These are phyloP conservation scores for Cyanoramphus novaezelandiae DNA, from an alignment of 2,113 vertebrate genomes.

Conservation along the genomic window DNA sequence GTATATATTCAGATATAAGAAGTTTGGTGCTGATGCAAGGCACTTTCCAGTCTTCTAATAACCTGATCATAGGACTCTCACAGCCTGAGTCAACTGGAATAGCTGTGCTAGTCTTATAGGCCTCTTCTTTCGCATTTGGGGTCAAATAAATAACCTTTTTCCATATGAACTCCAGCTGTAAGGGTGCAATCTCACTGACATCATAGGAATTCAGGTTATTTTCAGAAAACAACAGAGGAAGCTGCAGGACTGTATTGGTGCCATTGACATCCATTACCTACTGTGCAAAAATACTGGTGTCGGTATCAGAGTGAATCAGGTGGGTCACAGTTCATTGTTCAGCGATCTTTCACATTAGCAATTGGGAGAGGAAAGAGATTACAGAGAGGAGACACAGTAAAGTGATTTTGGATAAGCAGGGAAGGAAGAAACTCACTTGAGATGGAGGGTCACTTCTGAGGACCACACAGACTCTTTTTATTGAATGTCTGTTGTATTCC, in stretches of 20 bases:
- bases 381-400: not conserved
- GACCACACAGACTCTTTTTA: not conserved
- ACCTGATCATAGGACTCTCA: not conserved
- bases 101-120: not conserved
- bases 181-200: not conserved
- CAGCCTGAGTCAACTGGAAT: not conserved
- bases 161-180: not conserved
- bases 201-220: not conserved
- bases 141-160: not conserved
- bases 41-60: not conserved
- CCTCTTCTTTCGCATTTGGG: not conserved
- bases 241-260: not conserved
- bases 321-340: not conserved
- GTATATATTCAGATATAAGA: not conserved
- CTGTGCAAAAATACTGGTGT: not conserved
- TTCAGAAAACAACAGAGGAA: not conserved
- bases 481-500: not conserved
- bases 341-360: not conserved
- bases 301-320: not conserved
- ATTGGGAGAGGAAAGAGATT: not conserved
- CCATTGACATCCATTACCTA: not conserved
- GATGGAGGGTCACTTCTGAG: not conserved
- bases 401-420: accelerated
- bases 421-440: not conserved
- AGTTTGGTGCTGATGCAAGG: not conserved